Base-by-base conservation (phyloP, 2,113 vertebrate species). In the Dasyurus viverrinus region DNA sequence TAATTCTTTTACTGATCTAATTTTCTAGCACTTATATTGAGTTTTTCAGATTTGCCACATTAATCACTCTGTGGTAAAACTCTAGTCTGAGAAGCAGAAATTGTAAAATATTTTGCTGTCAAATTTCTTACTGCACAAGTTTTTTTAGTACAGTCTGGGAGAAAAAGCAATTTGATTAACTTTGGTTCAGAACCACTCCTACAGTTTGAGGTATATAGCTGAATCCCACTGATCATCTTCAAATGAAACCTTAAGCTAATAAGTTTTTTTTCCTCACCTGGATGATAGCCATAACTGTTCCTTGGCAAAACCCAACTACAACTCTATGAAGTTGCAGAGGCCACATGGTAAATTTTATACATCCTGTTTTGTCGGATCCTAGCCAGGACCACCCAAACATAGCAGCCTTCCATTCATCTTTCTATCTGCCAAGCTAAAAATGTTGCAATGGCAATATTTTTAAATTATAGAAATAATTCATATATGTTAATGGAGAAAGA, bases 241-340 rank as follows among this genome's bases (percentile, higher is more conserved):
- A 54, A 91, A 24, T 90, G 93, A 93, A 52, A 90, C 53, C 57
- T 91, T 48, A 94, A 89, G 30, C 92, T 46, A 53, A 57, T 90
- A 54, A 96, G 76, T 54, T 89, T 76, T 90, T 48, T 84, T 84
- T 48, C 89, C 89, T 96, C 36, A 25, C 50, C 91, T 76, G 57
- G 90, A 92, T 54, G 90, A 92, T 10, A 46, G 54, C 48, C 47
- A 42, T 12, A 95, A 36, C 14, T 42, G 55, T 93, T 53, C 90
- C 84, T 94, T 90, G 53, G 54, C 90, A 94, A 95, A 94, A 54
- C 42, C 90, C 53, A 92, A 92, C 89, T 10, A 89, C 89, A 96
- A 53, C 22, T 25, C 54, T 53, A 50, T 89, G 90, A 93, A 48
- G 94, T 93, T 94, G 60, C 90, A 91, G 53, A 97, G 27, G 46